phyloP scores from a whole-genome alignment of 2,888 invertebrate genomes.

The Noctua comes region DNA sequence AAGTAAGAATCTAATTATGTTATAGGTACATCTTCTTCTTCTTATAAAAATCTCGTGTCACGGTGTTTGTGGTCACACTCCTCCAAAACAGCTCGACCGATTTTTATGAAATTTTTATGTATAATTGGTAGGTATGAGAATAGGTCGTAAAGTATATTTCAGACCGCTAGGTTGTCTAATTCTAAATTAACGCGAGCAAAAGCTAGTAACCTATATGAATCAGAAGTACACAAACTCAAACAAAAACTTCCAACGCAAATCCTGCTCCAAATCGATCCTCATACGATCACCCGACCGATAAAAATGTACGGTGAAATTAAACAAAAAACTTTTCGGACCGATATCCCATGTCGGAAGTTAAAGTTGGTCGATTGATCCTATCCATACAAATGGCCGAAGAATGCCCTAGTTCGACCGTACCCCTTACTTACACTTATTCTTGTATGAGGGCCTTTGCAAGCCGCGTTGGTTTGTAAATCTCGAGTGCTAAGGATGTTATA shows the following conservation, averaged over 20 bases:
- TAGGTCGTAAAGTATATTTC: no score
- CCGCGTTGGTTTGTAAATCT: conserved; percentile 41
- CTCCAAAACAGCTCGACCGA: no score
- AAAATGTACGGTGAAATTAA: conserved; percentile 63
- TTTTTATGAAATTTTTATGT: no score
- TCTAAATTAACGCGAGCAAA: no score
- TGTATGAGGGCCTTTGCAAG: conserved; percentile 18
- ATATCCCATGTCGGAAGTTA: conserved; percentile 42
- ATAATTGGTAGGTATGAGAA: no score
- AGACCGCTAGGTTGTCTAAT: no score
- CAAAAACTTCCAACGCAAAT: conserved; percentile 41
- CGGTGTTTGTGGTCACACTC: no score
- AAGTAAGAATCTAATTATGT: not conserved
- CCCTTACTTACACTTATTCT: conserved; percentile 38
- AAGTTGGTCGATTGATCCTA: conserved; percentile 63
- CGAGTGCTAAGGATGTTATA: conserved; percentile 15
- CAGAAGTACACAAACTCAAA: conserved; percentile 25
- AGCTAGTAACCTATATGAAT: not conserved
- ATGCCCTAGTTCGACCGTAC: conserved; percentile 8
- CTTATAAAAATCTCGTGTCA: no score
- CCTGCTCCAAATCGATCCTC: conserved; percentile 36
- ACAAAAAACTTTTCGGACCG: conserved; percentile 60
- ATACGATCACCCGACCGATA: conserved; percentile 54
- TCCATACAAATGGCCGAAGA: conserved; percentile 47
- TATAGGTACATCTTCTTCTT: not conserved